Evolutionary conservation across 2,797 vertebrate genomes (phyloP), one percentile per base, ranked within the genome.

Genomic region (Schizopygopsis malacanthus): DNA sequence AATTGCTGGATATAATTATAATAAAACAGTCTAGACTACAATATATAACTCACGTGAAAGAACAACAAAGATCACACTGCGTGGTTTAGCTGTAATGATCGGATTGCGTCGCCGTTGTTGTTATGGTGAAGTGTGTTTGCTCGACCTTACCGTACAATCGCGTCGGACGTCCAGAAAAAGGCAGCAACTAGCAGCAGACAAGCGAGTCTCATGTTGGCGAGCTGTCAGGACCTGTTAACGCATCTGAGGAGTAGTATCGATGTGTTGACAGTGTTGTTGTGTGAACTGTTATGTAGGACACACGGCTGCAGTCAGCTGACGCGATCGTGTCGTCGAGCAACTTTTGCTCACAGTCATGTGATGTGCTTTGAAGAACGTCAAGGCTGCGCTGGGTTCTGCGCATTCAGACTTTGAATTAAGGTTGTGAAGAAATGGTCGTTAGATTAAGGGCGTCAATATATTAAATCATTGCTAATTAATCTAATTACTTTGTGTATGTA

Each of bases 111-210:
- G 33, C 33, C 7, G 33, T 73, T 54, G 47, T 37, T 79, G 67
- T 50, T 8, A 2, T 47, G 39, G 43, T 45, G 45, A 59, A 72
- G 52, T 82, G 18, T 56, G 25, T 69, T 45, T 41, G 12, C 16
- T 76, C 8, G 18, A 12, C 22, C 94, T 95, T 90, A 96, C 95
- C 95, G 90, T 18, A 96, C 82, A 9, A 96, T 81, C 0, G 93
- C 94, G 45, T 95, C 90, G 76, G 63, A 82, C 9, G 86, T 91
- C 79, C 95, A 89, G 0, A 88, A 86, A 2, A 93, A 80, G 2
- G 89, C 92, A 71, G 91, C 91, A 15, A 95, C 50, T 6, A 94
- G 81, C 4, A 88, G 45, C 85, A 95, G 25, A 9, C 87, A 85
- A 2, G 61, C 22, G 73, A 87, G 4, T 86, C 86, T 89, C 91